Evolutionary conservation across 92 coral and sea anemone genomes (phyloP), one percentile per base, ranked within the genome.

Genomic region (Plumapathes pennacea): DNA sequence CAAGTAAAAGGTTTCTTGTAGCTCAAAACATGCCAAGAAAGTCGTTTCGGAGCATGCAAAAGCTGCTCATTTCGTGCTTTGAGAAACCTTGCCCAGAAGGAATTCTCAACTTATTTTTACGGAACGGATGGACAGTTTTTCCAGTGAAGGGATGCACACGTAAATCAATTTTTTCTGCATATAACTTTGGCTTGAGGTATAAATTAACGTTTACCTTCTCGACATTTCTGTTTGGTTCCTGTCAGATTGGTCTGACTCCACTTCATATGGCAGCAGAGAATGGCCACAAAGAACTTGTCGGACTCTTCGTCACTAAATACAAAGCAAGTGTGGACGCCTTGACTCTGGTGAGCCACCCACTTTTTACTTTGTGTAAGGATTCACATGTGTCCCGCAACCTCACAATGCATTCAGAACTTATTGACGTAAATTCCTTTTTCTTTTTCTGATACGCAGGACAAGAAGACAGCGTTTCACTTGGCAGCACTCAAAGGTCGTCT

Each of bases 271-370:
- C 98, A 6, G 81, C 94, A 11, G 84, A 92, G 61, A 84, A 78
- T 29, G 98, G 98, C 8, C 95, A 84, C 38, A 80, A 84, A 77
- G 96, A 84, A 29, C 83, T 92, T 24, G 98, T 92, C 24, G 96
- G 91, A 5, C 84, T 86, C 32, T 72, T 92, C 14, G 94, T 88
- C 14, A 82, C 89, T 20, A 82, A 60, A 4, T 81, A 67, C 71
- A 72, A 79, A 57, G 98, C 96, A 0, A 81, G 94, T 56, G 90
- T 92, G n/a, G 98, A 92, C 32, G 98, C 98, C 6, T 68, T 92
- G 28, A 88, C 98, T 12, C 64, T 92, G 96, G 98, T 92, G 57
- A 76, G 89, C 4, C 15, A 3, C 8, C 7, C 4, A 9, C 13
- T 8, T 25, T n/a, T 19, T 32, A 2, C 0, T 17, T 3, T 54